A percentile compares a stretch with the other conserved stretches of the same genome.
Evolutionary conservation across 2,888 invertebrate genomes (phyloP).

Genomic region (Rotaria magnacalcarata): DNA sequence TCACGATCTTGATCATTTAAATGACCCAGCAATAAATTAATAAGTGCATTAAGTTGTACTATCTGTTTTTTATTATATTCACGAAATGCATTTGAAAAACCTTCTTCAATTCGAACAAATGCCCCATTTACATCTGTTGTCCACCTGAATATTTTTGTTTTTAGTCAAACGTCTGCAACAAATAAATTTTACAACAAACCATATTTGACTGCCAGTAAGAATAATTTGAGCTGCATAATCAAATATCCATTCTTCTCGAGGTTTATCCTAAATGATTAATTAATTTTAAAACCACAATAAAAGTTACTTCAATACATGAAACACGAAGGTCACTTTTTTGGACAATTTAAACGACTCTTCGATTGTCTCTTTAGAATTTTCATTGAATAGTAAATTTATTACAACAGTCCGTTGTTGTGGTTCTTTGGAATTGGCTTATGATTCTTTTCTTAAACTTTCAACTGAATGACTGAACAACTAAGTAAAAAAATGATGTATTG

Average conservation of each 20-base stretch:
- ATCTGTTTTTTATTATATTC: slow-evolving; percentile 75
- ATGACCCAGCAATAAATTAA: slow-evolving; percentile 80
- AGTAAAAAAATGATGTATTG: no score
- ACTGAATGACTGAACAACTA: no score
- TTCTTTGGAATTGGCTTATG: no score
- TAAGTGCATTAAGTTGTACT: slow-evolving; percentile 80
- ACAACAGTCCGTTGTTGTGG: no score
- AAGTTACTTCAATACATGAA: no score
- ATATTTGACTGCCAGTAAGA: slow-evolving; percentile 9
- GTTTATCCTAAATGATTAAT: slow-evolving; percentile 56
- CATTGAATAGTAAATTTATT: no score
- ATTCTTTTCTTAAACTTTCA: no score
- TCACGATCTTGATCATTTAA: slow-evolving; percentile 82
- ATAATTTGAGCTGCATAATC: slow-evolving; percentile 27
- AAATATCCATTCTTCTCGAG: slow-evolving; percentile 48
- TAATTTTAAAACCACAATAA: no score
- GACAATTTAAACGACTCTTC: no score
- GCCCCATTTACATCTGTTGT: slow-evolving; percentile 85
- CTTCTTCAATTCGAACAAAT: slow-evolving; percentile 81
- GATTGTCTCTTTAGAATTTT: no score
- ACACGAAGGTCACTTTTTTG: no score
- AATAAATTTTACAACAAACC: not conserved
- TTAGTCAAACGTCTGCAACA: slow-evolving; percentile 3
- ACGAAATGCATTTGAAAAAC: slow-evolving; percentile 89
- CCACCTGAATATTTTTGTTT: slow-evolving; percentile 66